Evolutionary conservation across 2,888 invertebrate genomes (phyloP).

Genomic region (Melieria omissa): DNA sequence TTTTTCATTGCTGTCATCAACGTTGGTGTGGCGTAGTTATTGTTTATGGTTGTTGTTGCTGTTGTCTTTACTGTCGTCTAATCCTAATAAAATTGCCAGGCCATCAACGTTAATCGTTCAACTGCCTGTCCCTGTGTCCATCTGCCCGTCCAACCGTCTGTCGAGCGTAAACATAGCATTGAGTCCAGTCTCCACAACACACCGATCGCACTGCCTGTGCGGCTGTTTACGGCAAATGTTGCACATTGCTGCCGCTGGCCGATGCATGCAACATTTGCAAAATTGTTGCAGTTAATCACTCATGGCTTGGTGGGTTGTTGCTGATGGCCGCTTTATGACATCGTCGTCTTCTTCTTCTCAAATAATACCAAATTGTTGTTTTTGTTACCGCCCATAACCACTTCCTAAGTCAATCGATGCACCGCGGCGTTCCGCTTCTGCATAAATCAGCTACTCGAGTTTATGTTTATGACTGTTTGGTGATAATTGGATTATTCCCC

Average conservation of each 20-base stretch:
- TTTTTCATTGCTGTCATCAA: neutral
- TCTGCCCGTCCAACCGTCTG: no score
- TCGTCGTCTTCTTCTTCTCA: no score
- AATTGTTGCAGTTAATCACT: constrained; percentile 27
- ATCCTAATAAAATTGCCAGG: constrained; percentile 48
- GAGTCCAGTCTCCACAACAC: no score
- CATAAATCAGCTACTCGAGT: constrained; percentile 27
- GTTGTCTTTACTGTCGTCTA: constrained; percentile 35
- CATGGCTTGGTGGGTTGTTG: neutral
- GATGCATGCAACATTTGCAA: constrained; percentile 29
- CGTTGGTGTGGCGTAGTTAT: neutral
- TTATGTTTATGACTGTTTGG: constrained; percentile 23
- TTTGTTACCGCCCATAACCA: no score
- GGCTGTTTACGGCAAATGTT: no score
- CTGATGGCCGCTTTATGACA: no score
- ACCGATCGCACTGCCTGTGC: no score
- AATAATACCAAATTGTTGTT: no score
- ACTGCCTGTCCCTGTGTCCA: neutral
- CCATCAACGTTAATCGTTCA: constrained; percentile 25
- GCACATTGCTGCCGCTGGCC: neutral
- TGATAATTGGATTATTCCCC: constrained; percentile 34
- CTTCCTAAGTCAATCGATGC: neutral
- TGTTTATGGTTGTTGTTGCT: no score
- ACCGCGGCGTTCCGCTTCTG: constrained; percentile 3
- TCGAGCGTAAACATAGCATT: no score